phyloP scores from a whole-genome alignment of 2,113 vertebrate genomes.

The Clupea harengus region DNA sequence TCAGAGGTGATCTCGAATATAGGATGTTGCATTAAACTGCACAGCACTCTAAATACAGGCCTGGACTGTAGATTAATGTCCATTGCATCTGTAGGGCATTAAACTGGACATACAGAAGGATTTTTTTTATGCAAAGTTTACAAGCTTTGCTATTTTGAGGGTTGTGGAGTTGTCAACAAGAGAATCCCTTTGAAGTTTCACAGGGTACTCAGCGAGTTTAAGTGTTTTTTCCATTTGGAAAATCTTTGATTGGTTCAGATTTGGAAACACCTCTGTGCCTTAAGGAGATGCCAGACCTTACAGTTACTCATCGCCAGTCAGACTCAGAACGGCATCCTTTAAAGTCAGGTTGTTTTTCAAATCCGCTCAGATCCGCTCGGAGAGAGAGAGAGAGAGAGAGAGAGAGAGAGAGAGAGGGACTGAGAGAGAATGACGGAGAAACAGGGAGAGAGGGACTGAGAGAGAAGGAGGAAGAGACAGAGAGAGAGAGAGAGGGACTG shows the following conservation, averaged over 20 bases:
- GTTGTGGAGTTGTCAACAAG: conserved; percentile 3
- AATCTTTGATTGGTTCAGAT: neutral
- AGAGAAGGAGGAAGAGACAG: neutral
- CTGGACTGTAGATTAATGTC: neutral
- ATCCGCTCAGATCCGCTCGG: neutral
- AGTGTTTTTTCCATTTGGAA: conserved; percentile 12
- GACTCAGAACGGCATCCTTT: neutral
- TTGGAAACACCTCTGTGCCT: neutral
- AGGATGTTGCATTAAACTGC: neutral
- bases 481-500: neutral
- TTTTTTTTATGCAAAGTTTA: neutral
- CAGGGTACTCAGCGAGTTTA: neutral
- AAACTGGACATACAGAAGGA: neutral
- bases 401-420: neutral
- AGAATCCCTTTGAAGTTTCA: neutral
- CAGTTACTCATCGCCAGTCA: neutral
- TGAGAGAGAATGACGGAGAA: neutral
- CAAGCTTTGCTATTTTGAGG: conserved; percentile 5
- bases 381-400: neutral
- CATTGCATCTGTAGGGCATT: neutral
- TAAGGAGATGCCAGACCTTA: neutral
- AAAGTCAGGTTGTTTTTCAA: neutral
- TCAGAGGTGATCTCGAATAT: neutral
- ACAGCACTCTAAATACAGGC: neutral
- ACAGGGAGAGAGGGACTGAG: neutral